phyloP scores from a whole-genome alignment of 2,113 vertebrate genomes.

The Melanerpes aurifrons region DNA sequence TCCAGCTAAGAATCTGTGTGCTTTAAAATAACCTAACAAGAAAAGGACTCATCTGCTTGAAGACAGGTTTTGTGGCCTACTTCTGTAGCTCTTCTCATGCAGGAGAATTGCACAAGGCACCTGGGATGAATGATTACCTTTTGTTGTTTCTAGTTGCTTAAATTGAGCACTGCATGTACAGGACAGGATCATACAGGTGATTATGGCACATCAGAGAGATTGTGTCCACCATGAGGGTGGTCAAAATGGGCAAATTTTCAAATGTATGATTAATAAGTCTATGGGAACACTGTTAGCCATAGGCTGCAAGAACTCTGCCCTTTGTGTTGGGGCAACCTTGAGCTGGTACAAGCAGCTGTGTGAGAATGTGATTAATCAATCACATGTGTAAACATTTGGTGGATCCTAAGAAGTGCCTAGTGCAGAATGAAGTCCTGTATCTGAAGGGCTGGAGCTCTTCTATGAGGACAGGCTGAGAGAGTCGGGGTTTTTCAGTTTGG shows the following conservation, averaged over 20 bases:
- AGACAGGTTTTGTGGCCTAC: neutral
- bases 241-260: neutral
- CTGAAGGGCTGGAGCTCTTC: no score
- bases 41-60: neutral
- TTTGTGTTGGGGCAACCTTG: neutral
- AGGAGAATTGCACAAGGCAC: neutral
- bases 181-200: neutral
- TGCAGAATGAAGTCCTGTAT: neutral
- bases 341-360: neutral
- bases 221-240: neutral
- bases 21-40: neutral
- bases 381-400: neutral
- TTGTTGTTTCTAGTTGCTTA: neutral
- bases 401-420: neutral
- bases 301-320: neutral
- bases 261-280: neutral
- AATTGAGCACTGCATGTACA: neutral
- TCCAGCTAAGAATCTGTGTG: neutral
- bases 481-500: no score
- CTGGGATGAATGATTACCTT: slow-evolving; percentile 21
- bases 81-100: neutral
- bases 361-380: neutral
- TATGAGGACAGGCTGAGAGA: no score
- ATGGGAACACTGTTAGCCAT: neutral
- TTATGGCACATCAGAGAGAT: neutral